These are phyloP conservation scores for Globicephala melas DNA, from an alignment of 2,113 vertebrate genomes.

Conservation along the genomic window DNA sequence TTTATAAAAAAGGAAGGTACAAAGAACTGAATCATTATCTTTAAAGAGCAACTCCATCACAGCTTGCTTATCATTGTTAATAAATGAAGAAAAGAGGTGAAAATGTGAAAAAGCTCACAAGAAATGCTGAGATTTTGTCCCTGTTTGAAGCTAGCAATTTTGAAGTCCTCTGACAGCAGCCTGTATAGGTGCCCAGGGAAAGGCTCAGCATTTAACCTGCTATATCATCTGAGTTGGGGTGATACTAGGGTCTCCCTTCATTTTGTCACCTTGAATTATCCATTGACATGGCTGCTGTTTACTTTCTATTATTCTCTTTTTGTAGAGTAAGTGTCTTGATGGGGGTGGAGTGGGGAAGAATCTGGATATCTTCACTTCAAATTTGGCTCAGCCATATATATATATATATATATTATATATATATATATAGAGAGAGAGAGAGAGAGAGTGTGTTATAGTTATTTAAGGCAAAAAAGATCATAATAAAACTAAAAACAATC, in stretches of 20 bases:
- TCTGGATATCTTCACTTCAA: not conserved
- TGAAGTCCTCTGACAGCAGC: not conserved
- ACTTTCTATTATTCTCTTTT: not conserved
- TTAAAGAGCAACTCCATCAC: not conserved
- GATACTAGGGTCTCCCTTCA: not conserved
- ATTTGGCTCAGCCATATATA: not conserved
- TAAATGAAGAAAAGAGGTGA: not conserved
- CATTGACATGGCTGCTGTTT: not conserved
- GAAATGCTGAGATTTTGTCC: not conserved
- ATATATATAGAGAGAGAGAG: not conserved
- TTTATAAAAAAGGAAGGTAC: not conserved
- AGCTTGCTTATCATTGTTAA: conserved; percentile 16
- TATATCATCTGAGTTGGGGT: not conserved
- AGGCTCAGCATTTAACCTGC: not conserved
- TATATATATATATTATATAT: not conserved
- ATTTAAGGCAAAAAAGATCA: not conserved
- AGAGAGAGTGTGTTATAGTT: not conserved
- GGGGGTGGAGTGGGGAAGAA: not conserved
- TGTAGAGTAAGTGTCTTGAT: not conserved
- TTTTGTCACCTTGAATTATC: not conserved
- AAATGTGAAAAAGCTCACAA: not conserved
- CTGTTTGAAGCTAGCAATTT: not conserved
- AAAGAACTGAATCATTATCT: not conserved
- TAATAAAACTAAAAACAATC: not conserved
- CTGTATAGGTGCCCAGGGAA: not conserved